These are phyloP conservation scores for Podarcis raffonei DNA, from an alignment of 2,113 vertebrate genomes.

Conservation along the genomic window DNA sequence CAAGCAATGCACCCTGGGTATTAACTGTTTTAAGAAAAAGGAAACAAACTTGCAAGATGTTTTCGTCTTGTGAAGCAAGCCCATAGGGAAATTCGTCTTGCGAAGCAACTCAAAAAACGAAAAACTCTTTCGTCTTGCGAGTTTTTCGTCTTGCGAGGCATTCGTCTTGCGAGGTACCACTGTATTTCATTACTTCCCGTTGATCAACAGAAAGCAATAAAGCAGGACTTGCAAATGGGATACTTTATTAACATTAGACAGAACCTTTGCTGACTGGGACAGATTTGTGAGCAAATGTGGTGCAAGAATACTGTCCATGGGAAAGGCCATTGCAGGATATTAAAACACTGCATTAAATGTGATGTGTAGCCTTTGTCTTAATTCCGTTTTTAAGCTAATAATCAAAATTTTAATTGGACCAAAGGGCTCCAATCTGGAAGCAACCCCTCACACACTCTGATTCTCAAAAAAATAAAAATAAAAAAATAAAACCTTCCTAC, in stretches of 20 bases:
- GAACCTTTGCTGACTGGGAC: neutral
- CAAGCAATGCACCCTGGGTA: no score
- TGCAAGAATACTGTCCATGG: neutral
- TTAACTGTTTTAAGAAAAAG: no score
- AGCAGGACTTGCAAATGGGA: neutral
- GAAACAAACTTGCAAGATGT: no score
- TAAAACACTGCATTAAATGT: neutral
- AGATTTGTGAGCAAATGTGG: neutral
- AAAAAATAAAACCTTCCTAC: neutral
- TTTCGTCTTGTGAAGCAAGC: no score
- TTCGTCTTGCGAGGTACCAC: no score
- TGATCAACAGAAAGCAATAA: neutral
- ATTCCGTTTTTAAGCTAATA: neutral
- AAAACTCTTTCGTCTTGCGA: no score
- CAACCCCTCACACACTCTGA: neutral
- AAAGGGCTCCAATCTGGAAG: neutral
- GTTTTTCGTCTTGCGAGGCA: no score
- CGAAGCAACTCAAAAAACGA: no score
- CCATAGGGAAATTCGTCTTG: no score
- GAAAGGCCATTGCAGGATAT: neutral
- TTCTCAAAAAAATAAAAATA: neutral
- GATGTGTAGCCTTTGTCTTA: neutral
- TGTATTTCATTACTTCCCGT: neutral
- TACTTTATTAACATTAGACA: neutral
- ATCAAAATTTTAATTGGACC: neutral